Conservation (phyloP, 2,888 invertebrate species). For the Lysandra coridon region DNA sequence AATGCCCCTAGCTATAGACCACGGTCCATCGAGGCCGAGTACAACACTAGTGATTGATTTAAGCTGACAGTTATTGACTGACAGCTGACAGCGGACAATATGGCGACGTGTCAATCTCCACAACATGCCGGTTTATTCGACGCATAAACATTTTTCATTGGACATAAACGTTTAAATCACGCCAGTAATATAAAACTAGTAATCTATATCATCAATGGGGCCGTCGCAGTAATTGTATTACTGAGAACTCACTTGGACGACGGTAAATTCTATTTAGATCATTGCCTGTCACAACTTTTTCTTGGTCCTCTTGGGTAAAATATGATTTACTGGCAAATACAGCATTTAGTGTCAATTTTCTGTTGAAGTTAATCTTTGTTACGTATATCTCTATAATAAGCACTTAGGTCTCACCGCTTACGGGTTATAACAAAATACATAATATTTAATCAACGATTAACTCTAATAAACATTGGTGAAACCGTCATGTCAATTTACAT, state of each 20-base stretch:
- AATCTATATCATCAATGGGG: slow-evolving; percentile 27
- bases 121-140: slow-evolving; percentile 48
- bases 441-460: too few relatives aligned
- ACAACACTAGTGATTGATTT: slow-evolving; percentile 48
- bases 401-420: too few relatives aligned
- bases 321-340: neutral
- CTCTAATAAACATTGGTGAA: too few relatives aligned
- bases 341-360: neutral
- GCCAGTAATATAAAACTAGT: slow-evolving; percentile 25
- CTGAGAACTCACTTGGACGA: slow-evolving; percentile 14
- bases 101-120: slow-evolving; percentile 49
- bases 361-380: neutral
- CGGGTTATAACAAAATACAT: too few relatives aligned
- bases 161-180: slow-evolving; percentile 33
- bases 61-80: slow-evolving; percentile 51
- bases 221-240: neutral
- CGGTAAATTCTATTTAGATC: slow-evolving; percentile 5
- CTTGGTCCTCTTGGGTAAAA: neutral
- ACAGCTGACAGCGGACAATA: slow-evolving; percentile 43
- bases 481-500: neutral
- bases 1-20: slow-evolving; percentile 30
- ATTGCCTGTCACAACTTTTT: slow-evolving; percentile 7
- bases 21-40: slow-evolving; percentile 33
- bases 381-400: neutral
- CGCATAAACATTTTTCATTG: slow-evolving; percentile 42